Conservation (phyloP, 2,113 vertebrate genomes). For the Chrysochloris asiatica region DNA sequence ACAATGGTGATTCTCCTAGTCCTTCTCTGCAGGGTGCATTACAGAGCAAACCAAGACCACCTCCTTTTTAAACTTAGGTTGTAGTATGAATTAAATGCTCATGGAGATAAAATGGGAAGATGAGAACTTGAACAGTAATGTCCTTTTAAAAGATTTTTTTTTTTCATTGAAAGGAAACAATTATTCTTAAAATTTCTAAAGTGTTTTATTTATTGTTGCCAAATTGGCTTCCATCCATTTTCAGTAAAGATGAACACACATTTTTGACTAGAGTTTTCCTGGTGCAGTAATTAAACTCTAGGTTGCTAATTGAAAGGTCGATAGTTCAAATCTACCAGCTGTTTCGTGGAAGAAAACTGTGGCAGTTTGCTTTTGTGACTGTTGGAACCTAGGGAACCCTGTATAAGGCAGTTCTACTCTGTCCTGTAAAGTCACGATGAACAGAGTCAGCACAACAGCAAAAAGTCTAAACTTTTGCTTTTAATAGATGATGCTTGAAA, state of each 20-base stretch:
- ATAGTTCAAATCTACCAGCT: not conserved
- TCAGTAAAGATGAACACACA: not conserved
- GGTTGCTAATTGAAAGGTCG: not conserved
- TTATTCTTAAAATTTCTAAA: not conserved
- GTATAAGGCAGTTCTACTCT: not conserved
- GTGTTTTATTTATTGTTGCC: not conserved
- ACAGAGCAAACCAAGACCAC: constrained; percentile 46
- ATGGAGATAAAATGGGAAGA: constrained; percentile 18
- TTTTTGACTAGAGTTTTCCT: not conserved
- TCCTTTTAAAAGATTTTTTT: not conserved
- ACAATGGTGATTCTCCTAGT: constrained; percentile 29
- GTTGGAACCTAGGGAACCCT: not conserved
- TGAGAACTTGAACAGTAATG: not conserved
- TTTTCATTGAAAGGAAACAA: constrained; percentile 14
- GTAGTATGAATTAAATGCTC: constrained; percentile 49
- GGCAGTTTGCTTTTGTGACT: not conserved
- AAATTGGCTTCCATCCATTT: not conserved
- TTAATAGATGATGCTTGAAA: not conserved
- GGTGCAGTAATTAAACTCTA: not conserved
- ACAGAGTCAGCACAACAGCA: too few species aligned
- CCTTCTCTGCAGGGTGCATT: constrained; percentile 27
- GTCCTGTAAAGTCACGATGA: not conserved
- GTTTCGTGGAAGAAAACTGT: not conserved
- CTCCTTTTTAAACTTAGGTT: constrained; percentile 38
- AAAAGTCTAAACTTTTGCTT: not conserved